Evolutionary conservation across 2,113 vertebrate species (phyloP).

Genomic region (Eolophus roseicapilla): DNA sequence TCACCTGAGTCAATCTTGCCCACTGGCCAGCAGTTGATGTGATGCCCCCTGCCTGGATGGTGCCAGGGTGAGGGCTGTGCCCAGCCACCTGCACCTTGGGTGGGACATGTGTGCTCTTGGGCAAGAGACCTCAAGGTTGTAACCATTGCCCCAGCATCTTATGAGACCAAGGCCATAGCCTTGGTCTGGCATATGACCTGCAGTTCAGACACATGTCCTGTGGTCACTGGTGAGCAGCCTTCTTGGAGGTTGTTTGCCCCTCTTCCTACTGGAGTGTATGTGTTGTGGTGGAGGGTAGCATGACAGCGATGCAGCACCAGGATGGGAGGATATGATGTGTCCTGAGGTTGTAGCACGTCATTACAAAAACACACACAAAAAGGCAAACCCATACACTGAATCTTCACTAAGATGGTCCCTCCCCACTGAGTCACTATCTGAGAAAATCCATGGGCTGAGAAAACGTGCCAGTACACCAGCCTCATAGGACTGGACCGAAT

Average conservation of each 20-base stretch:
- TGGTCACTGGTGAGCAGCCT: neutral
- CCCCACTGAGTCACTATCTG: neutral
- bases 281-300: neutral
- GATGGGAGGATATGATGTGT: neutral
- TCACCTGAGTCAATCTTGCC: neutral
- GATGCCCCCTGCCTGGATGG: neutral
- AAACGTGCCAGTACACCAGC: neutral
- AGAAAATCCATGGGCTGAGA: neutral
- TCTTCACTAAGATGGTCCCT: neutral
- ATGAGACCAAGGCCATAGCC: neutral
- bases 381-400: neutral
- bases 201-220: neutral
- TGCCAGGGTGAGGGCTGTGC: neutral
- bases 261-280: neutral
- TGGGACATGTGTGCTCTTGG: no score
- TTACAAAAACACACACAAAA: neutral
- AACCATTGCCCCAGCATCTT: neutral
- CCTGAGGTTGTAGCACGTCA: neutral
- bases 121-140: neutral
- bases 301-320: neutral
- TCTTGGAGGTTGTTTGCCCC: neutral
- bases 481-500: neutral
- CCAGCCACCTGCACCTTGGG: neutral
- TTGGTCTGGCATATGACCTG: neutral
- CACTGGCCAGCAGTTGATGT: neutral